Conservation (phyloP, 1,140 invertebrate species). For the Camponotus vicinus region DNA sequence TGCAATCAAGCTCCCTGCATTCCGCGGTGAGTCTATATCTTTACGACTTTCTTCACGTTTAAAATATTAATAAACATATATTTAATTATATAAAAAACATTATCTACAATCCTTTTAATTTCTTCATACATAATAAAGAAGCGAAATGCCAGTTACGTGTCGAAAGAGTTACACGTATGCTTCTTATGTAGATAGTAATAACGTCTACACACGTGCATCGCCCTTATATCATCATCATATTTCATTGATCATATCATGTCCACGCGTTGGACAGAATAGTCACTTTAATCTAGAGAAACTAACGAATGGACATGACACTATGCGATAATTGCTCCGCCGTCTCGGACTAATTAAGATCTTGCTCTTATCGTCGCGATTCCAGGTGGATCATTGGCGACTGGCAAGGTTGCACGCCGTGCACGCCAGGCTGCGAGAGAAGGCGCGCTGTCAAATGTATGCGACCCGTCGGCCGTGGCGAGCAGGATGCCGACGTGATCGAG, state of each 20-base stretch:
- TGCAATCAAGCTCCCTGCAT: conserved; percentile 79
- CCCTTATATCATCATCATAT: background rate
- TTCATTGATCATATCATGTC: background rate
- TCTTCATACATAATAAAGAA: too few relatives aligned
- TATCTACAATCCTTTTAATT: too few relatives aligned
- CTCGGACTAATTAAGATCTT: conserved; percentile 40
- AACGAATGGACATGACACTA: conserved; percentile 23
- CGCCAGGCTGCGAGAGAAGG: conserved; percentile 62
- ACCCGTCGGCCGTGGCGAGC: conserved; percentile 80
- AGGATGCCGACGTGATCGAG: conserved; percentile 77
- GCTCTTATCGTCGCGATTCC: conserved; percentile 32
- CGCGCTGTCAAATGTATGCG: conserved; percentile 79
- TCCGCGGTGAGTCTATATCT: conserved; percentile 70
- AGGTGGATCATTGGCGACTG: conserved; percentile 83
- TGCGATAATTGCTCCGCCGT: conserved; percentile 36
- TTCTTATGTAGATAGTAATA: background rate
- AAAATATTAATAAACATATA: background rate
- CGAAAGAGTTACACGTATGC: background rate
- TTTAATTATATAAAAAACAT: background rate
- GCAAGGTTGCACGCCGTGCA: conserved; percentile 75
- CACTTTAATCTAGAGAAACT: conserved; percentile 11
- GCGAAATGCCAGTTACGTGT: background rate
- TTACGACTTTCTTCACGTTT: background rate
- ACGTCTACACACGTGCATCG: background rate
- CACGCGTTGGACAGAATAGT: conserved; percentile 12